Evolutionary conservation across 2,888 invertebrate species (phyloP).

Genomic region (Penaeus monodon): DNA sequence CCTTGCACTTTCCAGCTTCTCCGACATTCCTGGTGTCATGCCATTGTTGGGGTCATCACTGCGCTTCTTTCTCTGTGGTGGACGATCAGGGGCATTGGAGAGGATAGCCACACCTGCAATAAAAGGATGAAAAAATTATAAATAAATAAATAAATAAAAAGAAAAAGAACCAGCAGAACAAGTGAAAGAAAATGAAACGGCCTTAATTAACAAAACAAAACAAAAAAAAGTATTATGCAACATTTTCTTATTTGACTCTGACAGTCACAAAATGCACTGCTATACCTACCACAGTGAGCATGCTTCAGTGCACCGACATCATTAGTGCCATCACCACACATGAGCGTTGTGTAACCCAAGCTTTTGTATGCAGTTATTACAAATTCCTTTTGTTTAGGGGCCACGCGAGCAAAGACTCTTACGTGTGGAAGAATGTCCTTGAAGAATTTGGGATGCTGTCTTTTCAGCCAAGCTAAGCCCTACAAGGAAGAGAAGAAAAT

Average conservation of each 20-base stretch:
- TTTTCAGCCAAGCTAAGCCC: slow-evolving; percentile 80
- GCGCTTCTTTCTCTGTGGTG: slow-evolving; percentile 51
- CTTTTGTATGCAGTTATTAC: slow-evolving; percentile 90
- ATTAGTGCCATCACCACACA: slow-evolving; percentile 99
- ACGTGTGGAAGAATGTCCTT: slow-evolving; percentile 84
- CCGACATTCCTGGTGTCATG: slow-evolving; percentile 31
- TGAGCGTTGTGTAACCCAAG: slow-evolving; percentile 89
- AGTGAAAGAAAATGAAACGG: background rate
- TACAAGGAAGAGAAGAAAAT: slow-evolving; percentile 66
- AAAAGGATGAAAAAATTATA: background rate
- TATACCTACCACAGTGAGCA: slow-evolving; percentile 82
- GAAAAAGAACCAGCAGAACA: background rate
- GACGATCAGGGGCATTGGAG: slow-evolving; percentile 80
- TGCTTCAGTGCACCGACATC: slow-evolving; percentile 99
- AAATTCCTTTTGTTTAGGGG: slow-evolving; percentile 98
- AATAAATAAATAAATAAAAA: slow-evolving; percentile 6
- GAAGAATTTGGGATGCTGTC: slow-evolving; percentile 77
- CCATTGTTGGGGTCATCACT: slow-evolving; percentile 21
- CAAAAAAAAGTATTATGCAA: background rate
- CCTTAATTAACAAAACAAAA: background rate
- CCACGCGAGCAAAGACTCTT: slow-evolving; percentile 94
- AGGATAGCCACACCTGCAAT: slow-evolving; percentile 86
- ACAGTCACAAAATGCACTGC: background rate
- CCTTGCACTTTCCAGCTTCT: slow-evolving; percentile 39
- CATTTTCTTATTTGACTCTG: background rate